Conservation (phyloP, 1,140 invertebrate species). For the Tachypleus tridentatus region DNA sequence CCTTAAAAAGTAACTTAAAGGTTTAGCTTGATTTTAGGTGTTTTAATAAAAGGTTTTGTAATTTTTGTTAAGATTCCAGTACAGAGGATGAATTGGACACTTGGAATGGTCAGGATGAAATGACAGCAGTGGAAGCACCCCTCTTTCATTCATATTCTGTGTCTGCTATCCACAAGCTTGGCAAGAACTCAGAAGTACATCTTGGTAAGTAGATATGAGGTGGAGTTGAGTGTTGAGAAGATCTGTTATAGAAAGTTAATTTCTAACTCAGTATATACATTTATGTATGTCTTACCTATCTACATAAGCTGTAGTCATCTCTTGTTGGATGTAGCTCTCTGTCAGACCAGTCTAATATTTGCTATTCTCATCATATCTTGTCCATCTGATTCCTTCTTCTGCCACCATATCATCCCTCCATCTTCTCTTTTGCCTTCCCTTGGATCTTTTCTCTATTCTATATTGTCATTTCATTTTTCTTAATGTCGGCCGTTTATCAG, state of each 20-base stretch:
- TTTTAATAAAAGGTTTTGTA: slow-evolving; percentile 8
- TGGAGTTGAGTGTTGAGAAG: background rate
- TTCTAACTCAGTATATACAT: background rate
- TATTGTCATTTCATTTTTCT: too few relatives aligned
- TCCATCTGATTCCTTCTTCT: too few relatives aligned
- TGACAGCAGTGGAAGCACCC: slow-evolving; percentile 62
- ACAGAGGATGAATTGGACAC: background rate
- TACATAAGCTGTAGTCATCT: background rate
- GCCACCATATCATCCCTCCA: too few relatives aligned
- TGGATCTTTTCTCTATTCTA: background rate
- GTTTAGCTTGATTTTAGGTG: background rate
- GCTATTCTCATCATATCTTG: background rate
- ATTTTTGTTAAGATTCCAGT: background rate
- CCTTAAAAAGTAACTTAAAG: background rate
- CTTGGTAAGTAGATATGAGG: slow-evolving; percentile 40
- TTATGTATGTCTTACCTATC: background rate
- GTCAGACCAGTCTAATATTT: background rate
- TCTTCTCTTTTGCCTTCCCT: background rate
- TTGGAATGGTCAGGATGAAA: slow-evolving; percentile 47
- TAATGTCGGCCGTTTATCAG: too few relatives aligned
- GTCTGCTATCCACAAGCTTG: slow-evolving; percentile 59
- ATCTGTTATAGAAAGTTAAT: background rate
- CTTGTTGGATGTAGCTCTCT: background rate
- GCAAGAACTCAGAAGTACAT: slow-evolving; percentile 66
- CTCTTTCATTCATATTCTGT: slow-evolving; percentile 73